Percentiles rank a stretch among this genome's conserved stretches.
phyloP scores from a whole-genome alignment of 2,113 vertebrate species.

The Tragulus kanchil region DNA sequence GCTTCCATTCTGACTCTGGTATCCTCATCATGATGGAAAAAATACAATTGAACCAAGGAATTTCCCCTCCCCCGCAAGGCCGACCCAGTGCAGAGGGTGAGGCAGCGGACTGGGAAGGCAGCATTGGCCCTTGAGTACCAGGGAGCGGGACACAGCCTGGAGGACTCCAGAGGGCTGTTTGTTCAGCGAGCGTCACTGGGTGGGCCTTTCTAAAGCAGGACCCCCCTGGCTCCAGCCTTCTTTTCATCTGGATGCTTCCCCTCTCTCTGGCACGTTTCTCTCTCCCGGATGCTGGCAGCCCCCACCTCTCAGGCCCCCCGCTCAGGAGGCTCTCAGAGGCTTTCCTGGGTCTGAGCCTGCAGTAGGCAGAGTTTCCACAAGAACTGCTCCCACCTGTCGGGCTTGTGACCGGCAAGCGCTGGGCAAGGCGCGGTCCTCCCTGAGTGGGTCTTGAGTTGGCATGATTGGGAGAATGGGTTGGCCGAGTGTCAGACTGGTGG shows the following conservation, averaged over 20 bases:
- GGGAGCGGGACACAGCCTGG: neutral
- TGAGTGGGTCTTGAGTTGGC: neutral
- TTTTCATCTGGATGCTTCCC: neutral
- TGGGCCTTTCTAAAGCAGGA: neutral
- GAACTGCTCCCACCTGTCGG: neutral
- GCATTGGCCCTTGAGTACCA: neutral
- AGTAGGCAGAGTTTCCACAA: accelerated
- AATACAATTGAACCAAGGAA: conserved; percentile 74
- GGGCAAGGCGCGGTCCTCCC: neutral
- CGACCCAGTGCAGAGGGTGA: neutral
- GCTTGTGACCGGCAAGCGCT: neutral
- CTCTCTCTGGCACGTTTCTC: neutral
- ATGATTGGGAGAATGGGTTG: neutral
- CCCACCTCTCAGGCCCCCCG: neutral
- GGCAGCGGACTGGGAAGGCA: neutral
- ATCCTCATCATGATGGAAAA: conserved; percentile 88
- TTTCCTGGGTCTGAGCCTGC: neutral
- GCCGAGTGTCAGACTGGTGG: neutral
- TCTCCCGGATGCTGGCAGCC: neutral
- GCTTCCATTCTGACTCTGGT: conserved; percentile 89
- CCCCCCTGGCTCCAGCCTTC: neutral
- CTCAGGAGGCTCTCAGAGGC: neutral
- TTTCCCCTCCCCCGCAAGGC: neutral
- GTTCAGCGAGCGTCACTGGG: neutral
- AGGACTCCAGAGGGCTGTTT: neutral